Evolutionary conservation across 1,140 invertebrate species (phyloP), one percentile per base, ranked within the genome.

Genomic region (Goniozus legneri): DNA sequence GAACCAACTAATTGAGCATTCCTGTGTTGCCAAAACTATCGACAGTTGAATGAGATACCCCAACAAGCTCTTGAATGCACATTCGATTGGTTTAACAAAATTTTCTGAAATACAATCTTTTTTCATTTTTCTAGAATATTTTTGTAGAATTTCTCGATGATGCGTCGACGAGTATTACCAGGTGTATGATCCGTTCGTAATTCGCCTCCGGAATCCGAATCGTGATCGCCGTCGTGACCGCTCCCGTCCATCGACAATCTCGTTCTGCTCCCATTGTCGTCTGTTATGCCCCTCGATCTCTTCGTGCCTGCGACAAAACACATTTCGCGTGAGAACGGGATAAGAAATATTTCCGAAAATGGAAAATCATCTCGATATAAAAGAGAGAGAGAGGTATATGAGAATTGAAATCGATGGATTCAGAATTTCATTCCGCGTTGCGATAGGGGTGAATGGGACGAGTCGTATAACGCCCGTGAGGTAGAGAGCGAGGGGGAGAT

Each of bases 191-290:
- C 58, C 38, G 52, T 30, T 40, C 44, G 52, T 39, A 60, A 20
- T 24, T 67, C 74, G n/a, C 67, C 57, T 15, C 78, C 76, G 0
- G 77, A 78, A 45, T 77, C 76, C 31, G 78, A 73, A 58, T 82
- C 73, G 15, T 73, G 44, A 47, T 78, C 69, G 52, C 80, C 76
- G 57, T 82, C 64, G 59, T 80, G 63, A 51, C 76, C 47, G 54
- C 74, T 61, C 33, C 73, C 73, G 35, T 68, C 64, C 12, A 68
- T 59, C 1, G 71, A 64, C 46, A 82, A 64, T 64, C 81, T 59
- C n/a, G 78, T 77, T 33, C 82, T 74, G 62, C 83, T 84, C 41
- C 47, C 50, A 37, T 27, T 50, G 18, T 60, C 57, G n/a, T 33
- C 32, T 8, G 4, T 3, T 18, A 55, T 55, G 21, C 55, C 43